Base-by-base conservation (phyloP, 2,888 invertebrate genomes). In the Himalopsyche japonica region DNA sequence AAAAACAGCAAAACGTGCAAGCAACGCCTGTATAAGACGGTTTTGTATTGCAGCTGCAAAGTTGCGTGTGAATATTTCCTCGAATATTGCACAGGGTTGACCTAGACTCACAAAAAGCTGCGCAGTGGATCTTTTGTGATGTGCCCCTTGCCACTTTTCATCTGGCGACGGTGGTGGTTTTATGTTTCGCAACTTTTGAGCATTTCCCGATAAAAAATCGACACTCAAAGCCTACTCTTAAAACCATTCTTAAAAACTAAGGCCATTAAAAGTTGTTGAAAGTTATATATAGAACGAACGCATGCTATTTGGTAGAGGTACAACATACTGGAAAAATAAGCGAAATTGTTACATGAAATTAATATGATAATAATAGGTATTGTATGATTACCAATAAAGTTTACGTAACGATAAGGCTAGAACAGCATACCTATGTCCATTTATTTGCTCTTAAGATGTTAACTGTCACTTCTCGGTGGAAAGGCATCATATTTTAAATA, bases 41-140 rank as follows among this genome's bases (percentile, higher is more conserved):
- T 57, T 20, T n/a, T 57, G 57, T 24, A 57, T 24, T 57, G n/a
- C 57, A 7, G 57, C 20, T 24, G n/a, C 57, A 57, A 57, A 20
- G 1, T 24, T n/a, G 57, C 24, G 57, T 57, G 20, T 6, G 57
- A 57, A 57, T 57, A 57, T 57, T 57, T 57, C 57, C 57, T 24
- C n/a, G n/a, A 20, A 57, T 20, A 57, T 8, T 57, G 57, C 57
- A 57, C 20, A 49, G 47, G 76, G 81, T 81, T 81, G 81, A 81
- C 81, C 81, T 81, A 81, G 81, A 81, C 81, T 76, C 81, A 24
- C 37, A 81, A 47, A 81, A 76, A 76, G 76, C 76, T 81, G 81
- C 81, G 81, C 81, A 81, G 81, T 81, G n/a, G 81, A 24, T 64
- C n/a, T 64, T 37, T 70, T 81, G 64, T 76, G 37, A 20, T 70